Evolutionary conservation across 1,140 invertebrate genomes (phyloP), one percentile per base, ranked within the genome.

Genomic region (Anoplolepis gracilipes): DNA sequence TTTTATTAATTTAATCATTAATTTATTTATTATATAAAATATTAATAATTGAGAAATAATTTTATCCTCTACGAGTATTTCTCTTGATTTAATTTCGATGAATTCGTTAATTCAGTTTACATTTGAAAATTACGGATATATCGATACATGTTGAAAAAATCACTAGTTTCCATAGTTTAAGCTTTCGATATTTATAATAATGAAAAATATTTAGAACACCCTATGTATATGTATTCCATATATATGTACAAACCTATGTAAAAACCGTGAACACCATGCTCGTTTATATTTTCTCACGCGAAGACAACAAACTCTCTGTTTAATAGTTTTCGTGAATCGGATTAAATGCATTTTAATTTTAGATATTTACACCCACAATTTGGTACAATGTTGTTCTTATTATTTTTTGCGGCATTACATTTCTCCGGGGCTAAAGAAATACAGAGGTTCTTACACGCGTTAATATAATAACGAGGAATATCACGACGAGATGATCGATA

Each of bases 401-500:
- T 46, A 28, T 78, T 65, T 53, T n/a, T 16, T 25, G 22, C 11
- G 28, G 11, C 25, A 36, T 76, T 28, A 49, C 46, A 64, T 53
- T 39, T 53, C 10, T 13, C 16, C 3, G 39, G 25, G 55, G n/a
- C 7, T 55, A 7, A 11, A 55, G 7, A 75, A 28, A 25, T 61
- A 22, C n/a, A 1, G 4, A 28, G 67, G 33, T 33, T 69, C 53
- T 25, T 8, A 2, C 2, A 3, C 33, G 61, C 7, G 25, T 53
- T 72, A 86, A 87, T 69, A 62, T 13, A 25, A 19, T 53, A 11
- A 11, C 28, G 36, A 42, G n/a, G 36, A 67, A 67, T 67, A 16
- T 1, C 30, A 25, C 64, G 11, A 65, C 55, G 13, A 57, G 22
- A 87, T 87, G 82, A 85, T 72, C 76, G 76, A 85, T 87, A 89